Conservation (phyloP, 2,113 vertebrate genomes). For the Lepus europaeus region DNA sequence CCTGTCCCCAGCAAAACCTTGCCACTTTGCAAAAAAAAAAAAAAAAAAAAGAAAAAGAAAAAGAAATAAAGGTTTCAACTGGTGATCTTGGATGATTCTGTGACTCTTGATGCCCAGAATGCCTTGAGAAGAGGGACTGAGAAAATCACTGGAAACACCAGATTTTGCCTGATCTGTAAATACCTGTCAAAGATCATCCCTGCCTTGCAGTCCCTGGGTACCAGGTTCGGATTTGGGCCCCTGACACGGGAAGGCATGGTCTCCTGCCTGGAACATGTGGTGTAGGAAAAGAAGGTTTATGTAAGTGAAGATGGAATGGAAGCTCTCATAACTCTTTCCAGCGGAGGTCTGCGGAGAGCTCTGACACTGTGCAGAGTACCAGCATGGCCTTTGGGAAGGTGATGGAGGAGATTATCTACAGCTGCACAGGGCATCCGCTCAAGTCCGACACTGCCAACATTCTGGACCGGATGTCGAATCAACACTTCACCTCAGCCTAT, state of each 20-base stretch:
- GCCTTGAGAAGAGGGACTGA: conserved; percentile 98
- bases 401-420: conserved; percentile 95
- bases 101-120: conserved; percentile 99
- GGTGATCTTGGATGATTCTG: conserved; percentile 98
- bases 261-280: conserved; percentile 93
- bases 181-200: conserved; percentile 99
- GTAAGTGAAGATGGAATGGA: conserved; percentile 95
- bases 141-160: conserved; percentile 98
- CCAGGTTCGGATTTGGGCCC: conserved; percentile 96
- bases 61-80: conserved; percentile 94
- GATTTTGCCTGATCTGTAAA: conserved; percentile 98
- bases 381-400: conserved; percentile 96
- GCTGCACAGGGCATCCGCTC: conserved; percentile 97
- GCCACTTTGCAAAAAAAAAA: too few species aligned
- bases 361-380: conserved; percentile 96
- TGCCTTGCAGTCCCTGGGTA: conserved; percentile 97
- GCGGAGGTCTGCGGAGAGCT: conserved; percentile 96
- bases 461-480: conserved; percentile 98
- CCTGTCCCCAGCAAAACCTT: too few species aligned
- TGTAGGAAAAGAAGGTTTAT: conserved; percentile 93
- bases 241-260: conserved; percentile 95
- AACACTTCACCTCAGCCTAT: conserved; percentile 95
- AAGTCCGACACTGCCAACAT: conserved; percentile 97
- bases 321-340: conserved; percentile 95
- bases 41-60: too few species aligned